Conservation (phyloP, 2,797 vertebrate genomes). For the Enteromius paludinosus region DNA sequence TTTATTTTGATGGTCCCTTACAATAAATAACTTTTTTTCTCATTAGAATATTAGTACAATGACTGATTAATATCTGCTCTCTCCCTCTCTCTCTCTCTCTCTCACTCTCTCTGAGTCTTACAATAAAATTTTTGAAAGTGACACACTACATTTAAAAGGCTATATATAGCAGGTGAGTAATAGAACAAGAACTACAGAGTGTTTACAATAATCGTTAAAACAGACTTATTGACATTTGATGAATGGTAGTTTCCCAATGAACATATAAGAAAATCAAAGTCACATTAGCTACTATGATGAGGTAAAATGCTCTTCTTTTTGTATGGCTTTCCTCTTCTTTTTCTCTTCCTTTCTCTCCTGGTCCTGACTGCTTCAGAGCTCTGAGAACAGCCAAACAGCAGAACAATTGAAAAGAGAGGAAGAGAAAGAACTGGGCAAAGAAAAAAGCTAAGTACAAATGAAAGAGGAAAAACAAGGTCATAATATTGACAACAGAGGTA, state of each 20-base stretch:
- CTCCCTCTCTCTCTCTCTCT: too few species aligned
- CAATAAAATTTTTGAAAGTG: background rate
- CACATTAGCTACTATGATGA: constrained; percentile 35
- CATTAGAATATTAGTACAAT: too few species aligned
- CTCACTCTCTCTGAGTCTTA: too few species aligned
- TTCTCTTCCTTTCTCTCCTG: constrained; percentile 42
- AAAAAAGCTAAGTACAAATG: background rate
- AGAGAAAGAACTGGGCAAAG: background rate
- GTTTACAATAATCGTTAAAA: background rate
- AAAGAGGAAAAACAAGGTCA: background rate
- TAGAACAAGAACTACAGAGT: background rate
- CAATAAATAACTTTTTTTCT: too few species aligned
- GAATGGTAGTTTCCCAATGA: background rate
- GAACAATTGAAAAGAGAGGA: constrained; percentile 22
- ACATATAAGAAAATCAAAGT: background rate
- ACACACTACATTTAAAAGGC: too few species aligned
- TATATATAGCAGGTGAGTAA: too few species aligned
- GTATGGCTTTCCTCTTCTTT: constrained; percentile 62
- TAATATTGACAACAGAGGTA: background rate
- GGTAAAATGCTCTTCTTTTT: constrained; percentile 63
- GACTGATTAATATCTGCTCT: too few species aligned
- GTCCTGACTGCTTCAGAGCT: constrained; percentile 55
- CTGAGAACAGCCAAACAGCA: constrained; percentile 34
- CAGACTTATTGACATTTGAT: background rate
- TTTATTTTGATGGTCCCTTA: too few species aligned